Evolutionary conservation across 35 echinoderm and acorn worm genomes (phyloP).

Genomic region (Nesometra sesokonis): DNA sequence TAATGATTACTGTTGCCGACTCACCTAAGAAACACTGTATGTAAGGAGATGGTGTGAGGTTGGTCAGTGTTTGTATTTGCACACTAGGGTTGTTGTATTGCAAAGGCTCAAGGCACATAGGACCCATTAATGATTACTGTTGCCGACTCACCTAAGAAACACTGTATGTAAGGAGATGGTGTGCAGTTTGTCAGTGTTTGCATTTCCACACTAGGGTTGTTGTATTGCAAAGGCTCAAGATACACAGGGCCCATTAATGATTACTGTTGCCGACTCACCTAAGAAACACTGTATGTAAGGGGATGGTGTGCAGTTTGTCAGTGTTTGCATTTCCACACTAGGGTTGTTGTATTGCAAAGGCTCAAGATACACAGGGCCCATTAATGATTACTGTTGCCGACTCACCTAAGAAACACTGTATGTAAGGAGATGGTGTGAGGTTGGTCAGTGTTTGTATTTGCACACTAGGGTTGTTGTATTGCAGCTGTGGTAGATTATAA

Average conservation of each 20-base stretch:
- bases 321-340: constrained; percentile 73
- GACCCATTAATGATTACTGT: too few relatives aligned
- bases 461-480: constrained; percentile 75
- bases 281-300: constrained; percentile 74
- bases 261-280: too few relatives aligned
- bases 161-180: constrained; percentile 85
- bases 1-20: too few relatives aligned
- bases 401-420: constrained; percentile 71
- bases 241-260: too few relatives aligned
- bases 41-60: constrained; percentile 94
- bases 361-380: too few relatives aligned
- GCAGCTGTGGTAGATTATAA: constrained; percentile 76
- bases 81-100: constrained; percentile 80
- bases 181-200: constrained; percentile 87
- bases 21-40: constrained; percentile 72
- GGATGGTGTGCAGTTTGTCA: constrained; percentile 93
- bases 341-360: constrained; percentile 91
- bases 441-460: constrained; percentile 93
- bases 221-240: too few relatives aligned
- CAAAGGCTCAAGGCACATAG: too few relatives aligned
- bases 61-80: constrained; percentile 86
- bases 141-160: constrained; percentile 66
- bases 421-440: constrained; percentile 93
- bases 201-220: constrained; percentile 73
- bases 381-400: too few relatives aligned